Conservation (phyloP, 2,888 invertebrate species). For the Antheraea yamamai region DNA sequence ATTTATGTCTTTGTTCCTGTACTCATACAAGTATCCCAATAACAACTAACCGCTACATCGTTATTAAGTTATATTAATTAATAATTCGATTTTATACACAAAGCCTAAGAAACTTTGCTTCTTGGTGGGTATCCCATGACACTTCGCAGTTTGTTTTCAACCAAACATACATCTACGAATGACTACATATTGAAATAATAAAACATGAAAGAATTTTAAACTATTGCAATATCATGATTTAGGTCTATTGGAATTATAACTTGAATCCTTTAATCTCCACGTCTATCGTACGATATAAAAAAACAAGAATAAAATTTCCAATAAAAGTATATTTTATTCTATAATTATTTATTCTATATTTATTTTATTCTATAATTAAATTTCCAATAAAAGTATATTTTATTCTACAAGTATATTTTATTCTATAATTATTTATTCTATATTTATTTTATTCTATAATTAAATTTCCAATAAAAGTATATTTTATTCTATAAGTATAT, state of each 20-base stretch:
- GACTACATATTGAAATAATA: too few species aligned
- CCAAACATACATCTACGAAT: too few species aligned
- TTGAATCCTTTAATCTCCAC: not conserved
- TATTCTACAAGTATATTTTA: too few species aligned
- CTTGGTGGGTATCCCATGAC: too few species aligned
- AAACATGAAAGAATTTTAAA: not conserved
- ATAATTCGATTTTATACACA: not conserved
- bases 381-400: too few species aligned
- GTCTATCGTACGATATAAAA: not conserved
- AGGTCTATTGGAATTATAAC: not conserved
- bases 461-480: not conserved
- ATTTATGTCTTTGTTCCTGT: not conserved
- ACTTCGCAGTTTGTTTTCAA: too few species aligned
- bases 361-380: too few species aligned
- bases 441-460: too few species aligned
- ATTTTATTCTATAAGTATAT: too few species aligned
- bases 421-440: too few species aligned
- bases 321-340: not conserved
- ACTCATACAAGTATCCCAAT: not conserved
- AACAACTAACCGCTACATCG: not conserved
- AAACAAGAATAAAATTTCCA: not conserved
- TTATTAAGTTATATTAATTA: not conserved
- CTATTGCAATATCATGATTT: not conserved
- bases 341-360: too few species aligned
- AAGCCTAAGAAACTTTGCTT: not conserved